Conservation (phyloP, 2,113 vertebrate species). For the Psilopogon haemacephalus region DNA sequence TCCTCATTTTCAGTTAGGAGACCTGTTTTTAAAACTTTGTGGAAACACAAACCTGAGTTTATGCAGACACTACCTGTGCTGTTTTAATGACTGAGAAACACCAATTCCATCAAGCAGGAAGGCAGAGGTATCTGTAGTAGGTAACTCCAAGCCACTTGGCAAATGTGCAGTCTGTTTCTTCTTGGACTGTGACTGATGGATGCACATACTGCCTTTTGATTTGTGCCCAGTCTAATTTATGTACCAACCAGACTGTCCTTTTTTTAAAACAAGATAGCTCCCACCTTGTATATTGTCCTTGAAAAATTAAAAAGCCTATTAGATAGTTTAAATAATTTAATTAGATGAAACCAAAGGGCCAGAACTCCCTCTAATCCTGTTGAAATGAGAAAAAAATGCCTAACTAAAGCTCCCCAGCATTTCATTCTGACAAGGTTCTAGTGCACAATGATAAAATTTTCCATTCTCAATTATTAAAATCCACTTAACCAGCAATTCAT, state of each 20-base stretch:
- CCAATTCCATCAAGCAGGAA: neutral
- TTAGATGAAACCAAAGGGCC: neutral
- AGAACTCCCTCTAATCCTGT: neutral
- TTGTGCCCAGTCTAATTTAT: neutral
- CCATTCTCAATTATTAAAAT: slow-evolving; percentile 54
- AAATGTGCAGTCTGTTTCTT: neutral
- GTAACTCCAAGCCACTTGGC: neutral
- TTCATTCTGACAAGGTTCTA: neutral
- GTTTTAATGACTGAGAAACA: neutral
- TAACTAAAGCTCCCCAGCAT: neutral
- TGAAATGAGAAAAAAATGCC: neutral
- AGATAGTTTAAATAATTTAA: neutral
- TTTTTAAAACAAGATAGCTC: neutral
- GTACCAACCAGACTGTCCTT: neutral
- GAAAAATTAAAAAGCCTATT: neutral
- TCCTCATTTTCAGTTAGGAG: neutral
- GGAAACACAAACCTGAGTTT: neutral
- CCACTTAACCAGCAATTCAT: neutral
- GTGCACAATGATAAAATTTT: neutral
- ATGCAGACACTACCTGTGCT: accelerated
- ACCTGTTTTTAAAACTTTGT: neutral
- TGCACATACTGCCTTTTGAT: neutral
- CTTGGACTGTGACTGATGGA: neutral
- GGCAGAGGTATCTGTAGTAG: neutral
- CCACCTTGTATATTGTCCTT: neutral